phyloP scores from a whole-genome alignment of 1,140 invertebrate species.

The Heterodera schachtii region DNA sequence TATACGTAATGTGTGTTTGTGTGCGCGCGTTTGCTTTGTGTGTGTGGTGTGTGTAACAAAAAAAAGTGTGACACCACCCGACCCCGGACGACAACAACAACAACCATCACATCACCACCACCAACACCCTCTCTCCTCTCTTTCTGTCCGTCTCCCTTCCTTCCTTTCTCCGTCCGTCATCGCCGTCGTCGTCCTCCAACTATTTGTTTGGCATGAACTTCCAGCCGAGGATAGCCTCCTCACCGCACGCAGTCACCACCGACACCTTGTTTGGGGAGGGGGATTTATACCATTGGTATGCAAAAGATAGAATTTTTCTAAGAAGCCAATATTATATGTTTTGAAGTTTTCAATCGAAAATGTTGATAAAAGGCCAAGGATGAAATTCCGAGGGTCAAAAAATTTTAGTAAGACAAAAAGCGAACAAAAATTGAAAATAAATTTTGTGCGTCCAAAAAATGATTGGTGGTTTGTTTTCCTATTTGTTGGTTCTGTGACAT shows the following conservation, averaged over 20 bases:
- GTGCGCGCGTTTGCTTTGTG: neutral
- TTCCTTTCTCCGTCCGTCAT: neutral
- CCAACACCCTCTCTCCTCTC: neutral
- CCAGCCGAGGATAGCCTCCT: conserved; percentile 59
- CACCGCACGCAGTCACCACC: conserved; percentile 61
- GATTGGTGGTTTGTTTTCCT: too few relatives aligned
- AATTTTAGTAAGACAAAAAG: too few relatives aligned
- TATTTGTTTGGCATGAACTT: conserved; percentile 62
- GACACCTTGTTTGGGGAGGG: conserved; percentile 17
- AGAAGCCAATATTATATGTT: neutral
- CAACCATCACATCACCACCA: neutral
- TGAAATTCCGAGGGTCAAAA: too few relatives aligned
- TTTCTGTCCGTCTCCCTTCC: neutral
- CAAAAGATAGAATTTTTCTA: conserved; percentile 17
- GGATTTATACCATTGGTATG: neutral
- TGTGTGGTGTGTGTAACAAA: neutral
- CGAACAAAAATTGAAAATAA: too few relatives aligned
- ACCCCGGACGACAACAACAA: neutral
- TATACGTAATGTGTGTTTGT: neutral
- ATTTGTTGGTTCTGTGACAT: neutral
- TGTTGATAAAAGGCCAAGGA: neutral
- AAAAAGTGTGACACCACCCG: neutral
- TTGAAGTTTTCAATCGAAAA: neutral
- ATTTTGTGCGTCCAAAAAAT: too few relatives aligned
- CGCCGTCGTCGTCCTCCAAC: neutral